Percentiles rank a stretch among this genome's conserved stretches.
Evolutionary conservation across 2,797 vertebrate species (phyloP).

Genomic region (Hyperoplus lanceolatus): DNA sequence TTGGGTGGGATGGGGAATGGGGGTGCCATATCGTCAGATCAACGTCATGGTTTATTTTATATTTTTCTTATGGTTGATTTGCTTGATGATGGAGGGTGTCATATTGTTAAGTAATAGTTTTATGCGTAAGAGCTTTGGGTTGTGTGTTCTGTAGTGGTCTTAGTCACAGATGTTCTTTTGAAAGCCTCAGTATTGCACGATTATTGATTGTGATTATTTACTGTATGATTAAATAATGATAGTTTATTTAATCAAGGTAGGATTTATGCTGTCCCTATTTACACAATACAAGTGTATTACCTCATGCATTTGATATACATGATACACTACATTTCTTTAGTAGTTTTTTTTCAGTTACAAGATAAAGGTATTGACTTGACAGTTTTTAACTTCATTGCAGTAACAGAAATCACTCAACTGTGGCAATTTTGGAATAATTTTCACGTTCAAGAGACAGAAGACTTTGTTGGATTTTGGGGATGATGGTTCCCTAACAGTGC

Average conservation of each 20-base stretch:
- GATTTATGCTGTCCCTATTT: neutral
- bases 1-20: neutral
- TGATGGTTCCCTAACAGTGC: neutral
- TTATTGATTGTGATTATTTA: neutral
- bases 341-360: neutral
- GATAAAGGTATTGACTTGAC: neutral
- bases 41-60: slow-evolving; percentile 21
- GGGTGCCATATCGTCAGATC: neutral
- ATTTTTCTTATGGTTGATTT: neutral
- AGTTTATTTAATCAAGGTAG: too few species aligned
- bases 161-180: neutral
- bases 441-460: neutral
- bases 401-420: neutral
- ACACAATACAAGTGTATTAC: neutral
- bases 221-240: too few species aligned
- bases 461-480: neutral
- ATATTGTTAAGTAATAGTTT: neutral
- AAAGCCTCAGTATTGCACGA: neutral
- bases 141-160: too few species aligned
- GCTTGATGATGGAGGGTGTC: neutral
- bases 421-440: neutral
- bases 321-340: neutral
- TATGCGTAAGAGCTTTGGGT: neutral
- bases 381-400: neutral
- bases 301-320: neutral